Percentiles rank a stretch among this genome's conserved stretches.
Conservation (phyloP, 1,140 invertebrate species). For the Dinothrombium tinctorium region DNA sequence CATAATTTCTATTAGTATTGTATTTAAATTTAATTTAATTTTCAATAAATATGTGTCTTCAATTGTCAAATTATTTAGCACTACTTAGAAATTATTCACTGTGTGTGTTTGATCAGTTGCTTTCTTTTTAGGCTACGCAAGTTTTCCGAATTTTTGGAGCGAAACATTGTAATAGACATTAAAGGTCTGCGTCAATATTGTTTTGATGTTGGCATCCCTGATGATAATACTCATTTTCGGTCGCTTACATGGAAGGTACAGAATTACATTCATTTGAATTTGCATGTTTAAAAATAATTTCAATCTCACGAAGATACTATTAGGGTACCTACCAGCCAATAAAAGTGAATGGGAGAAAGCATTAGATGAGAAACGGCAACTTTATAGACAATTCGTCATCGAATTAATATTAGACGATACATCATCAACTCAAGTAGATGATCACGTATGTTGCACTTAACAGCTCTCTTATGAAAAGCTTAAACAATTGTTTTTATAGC, state of each 20-base stretch:
- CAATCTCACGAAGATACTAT: slow-evolving; percentile 3
- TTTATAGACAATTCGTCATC: slow-evolving; percentile 46
- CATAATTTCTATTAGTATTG: too few species aligned
- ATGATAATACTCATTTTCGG: slow-evolving; percentile 8
- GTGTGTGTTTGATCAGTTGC: too few species aligned
- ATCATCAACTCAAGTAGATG: slow-evolving; percentile 11
- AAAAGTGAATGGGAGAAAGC: slow-evolving; percentile 6
- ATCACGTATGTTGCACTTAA: slow-evolving; percentile 11
- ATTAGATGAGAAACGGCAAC: slow-evolving; percentile 11
- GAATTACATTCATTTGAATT: too few species aligned
- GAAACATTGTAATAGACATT: slow-evolving; percentile 4
- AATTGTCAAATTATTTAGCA: too few species aligned
- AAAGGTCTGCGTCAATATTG: not conserved
- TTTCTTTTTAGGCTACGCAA: too few species aligned
- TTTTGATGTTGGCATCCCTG: slow-evolving; percentile 8
- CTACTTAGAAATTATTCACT: too few species aligned
- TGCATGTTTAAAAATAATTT: not conserved
- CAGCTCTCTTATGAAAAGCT: not conserved
- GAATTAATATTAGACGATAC: slow-evolving; percentile 23
- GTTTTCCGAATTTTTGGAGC: too few species aligned
- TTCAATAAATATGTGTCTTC: too few species aligned
- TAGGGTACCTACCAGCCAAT: slow-evolving; percentile 9
- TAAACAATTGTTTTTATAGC: slow-evolving; percentile 7
- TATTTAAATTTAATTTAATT: too few species aligned
- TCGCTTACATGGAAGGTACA: slow-evolving; percentile 9